These are phyloP conservation scores for Harpegnathos saltator DNA, from an alignment of 1,140 invertebrate species.

Conservation along the genomic window DNA sequence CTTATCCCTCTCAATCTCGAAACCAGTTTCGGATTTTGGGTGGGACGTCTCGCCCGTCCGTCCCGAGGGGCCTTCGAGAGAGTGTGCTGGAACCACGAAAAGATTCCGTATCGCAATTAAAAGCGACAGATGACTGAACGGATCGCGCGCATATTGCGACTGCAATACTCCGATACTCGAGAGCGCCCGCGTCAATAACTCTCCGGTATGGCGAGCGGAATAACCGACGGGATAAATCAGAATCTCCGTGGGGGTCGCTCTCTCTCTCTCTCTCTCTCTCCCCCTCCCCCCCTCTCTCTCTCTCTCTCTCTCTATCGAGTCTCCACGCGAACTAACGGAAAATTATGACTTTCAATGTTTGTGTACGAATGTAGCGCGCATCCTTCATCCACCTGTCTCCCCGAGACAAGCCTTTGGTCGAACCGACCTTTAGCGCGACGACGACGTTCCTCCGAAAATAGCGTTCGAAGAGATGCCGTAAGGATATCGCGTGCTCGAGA, in stretches of 20 bases:
- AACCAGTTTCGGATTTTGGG: constrained; percentile 68
- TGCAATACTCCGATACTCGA: too few species aligned
- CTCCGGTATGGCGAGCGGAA: too few species aligned
- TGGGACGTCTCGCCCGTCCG: constrained; percentile 1
- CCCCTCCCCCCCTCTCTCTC: too few species aligned
- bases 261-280: too few species aligned
- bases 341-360: neutral
- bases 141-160: too few species aligned
- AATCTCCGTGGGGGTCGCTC: too few species aligned
- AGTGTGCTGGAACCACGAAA: neutral
- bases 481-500: constrained; percentile 1
- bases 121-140: neutral
- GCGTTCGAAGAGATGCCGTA: neutral
- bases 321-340: too few species aligned
- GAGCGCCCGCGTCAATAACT: too few species aligned
- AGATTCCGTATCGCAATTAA: constrained; percentile 45
- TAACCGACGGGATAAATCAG: too few species aligned
- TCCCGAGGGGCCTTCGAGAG: constrained; percentile 18
- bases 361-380: neutral
- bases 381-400: neutral
- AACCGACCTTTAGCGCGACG: too few species aligned
- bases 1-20: constrained; percentile 63
- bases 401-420: neutral
- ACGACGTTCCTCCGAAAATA: neutral
- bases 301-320: too few species aligned